A percentile compares a stretch with the other conserved stretches of the same genome.
These are phyloP conservation scores for Tetramorium parvispinum DNA, from an alignment of 1,140 invertebrate genomes.

Conservation along the genomic window DNA sequence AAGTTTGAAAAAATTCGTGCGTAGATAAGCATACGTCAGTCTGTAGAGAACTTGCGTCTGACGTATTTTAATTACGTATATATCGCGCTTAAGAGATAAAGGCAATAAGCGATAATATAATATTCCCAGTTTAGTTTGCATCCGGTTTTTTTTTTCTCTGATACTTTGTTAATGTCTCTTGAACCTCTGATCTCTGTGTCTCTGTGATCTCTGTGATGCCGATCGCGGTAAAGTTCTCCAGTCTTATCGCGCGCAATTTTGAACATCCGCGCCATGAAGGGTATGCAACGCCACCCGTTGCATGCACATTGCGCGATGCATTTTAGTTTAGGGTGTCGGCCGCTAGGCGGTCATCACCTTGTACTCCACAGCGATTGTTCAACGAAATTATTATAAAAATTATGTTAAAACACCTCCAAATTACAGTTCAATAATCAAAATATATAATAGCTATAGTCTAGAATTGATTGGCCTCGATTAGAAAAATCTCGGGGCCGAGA, in stretches of 20 bases:
- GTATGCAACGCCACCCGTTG: constrained; percentile 16
- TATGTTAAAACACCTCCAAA: background rate
- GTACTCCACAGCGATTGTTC: background rate
- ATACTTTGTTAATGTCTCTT: background rate
- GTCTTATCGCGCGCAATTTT: background rate
- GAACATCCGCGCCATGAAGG: constrained; percentile 19
- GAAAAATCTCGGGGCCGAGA: background rate
- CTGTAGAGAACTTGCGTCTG: background rate
- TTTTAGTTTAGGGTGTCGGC: constrained; percentile 32
- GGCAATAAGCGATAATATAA: background rate
- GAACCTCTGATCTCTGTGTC: background rate
- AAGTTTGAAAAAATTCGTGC: background rate
- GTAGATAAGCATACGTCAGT: background rate
- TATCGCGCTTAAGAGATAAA: background rate
- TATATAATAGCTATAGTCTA: background rate
- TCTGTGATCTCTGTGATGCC: no score
- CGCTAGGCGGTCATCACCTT: constrained; percentile 44
- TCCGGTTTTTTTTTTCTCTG: background rate
- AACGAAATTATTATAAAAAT: constrained; percentile 16
- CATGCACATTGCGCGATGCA: constrained; percentile 31
- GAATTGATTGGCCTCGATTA: background rate
- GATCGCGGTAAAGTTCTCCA: no score
- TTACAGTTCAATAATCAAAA: background rate
- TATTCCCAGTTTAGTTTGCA: background rate
- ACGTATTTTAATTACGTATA: background rate